Conservation (phyloP, 2,797 vertebrate species). For the Pangasius mekongensis region DNA sequence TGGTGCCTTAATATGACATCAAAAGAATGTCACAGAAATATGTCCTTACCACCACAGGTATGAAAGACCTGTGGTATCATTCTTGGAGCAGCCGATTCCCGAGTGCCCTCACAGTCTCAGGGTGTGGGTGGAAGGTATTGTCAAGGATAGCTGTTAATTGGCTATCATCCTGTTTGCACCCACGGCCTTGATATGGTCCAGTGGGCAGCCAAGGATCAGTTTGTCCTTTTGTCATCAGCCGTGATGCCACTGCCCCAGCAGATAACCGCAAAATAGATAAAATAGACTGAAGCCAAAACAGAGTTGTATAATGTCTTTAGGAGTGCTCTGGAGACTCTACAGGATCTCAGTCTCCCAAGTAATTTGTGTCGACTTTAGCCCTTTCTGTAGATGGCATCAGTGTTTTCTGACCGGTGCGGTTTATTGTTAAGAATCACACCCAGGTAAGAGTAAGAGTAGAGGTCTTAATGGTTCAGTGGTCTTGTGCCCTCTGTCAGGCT, state of each 20-base stretch:
- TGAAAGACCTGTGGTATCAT: neutral
- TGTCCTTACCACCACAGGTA: neutral
- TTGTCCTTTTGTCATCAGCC: neutral
- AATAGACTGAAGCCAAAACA: neutral
- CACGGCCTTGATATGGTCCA: neutral
- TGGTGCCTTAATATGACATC: neutral
- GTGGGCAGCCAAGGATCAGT: neutral
- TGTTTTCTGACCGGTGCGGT: neutral
- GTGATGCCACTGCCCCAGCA: neutral
- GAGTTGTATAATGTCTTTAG: neutral
- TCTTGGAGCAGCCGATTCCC: neutral
- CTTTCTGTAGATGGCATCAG: neutral
- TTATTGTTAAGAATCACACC: neutral
- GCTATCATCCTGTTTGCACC: neutral
- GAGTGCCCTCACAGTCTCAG: neutral
- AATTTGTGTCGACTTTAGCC: neutral
- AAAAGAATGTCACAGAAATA: neutral
- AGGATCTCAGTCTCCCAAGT: too few species aligned
- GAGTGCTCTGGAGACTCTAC: too few species aligned
- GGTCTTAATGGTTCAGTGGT: neutral
- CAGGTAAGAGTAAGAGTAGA: neutral
- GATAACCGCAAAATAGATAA: neutral
- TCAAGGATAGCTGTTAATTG: neutral
- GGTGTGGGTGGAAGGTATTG: neutral
- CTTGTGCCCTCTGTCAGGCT: neutral